Evolutionary conservation across 1,140 invertebrate species (phyloP).

Genomic region (Pararge aegeria): DNA sequence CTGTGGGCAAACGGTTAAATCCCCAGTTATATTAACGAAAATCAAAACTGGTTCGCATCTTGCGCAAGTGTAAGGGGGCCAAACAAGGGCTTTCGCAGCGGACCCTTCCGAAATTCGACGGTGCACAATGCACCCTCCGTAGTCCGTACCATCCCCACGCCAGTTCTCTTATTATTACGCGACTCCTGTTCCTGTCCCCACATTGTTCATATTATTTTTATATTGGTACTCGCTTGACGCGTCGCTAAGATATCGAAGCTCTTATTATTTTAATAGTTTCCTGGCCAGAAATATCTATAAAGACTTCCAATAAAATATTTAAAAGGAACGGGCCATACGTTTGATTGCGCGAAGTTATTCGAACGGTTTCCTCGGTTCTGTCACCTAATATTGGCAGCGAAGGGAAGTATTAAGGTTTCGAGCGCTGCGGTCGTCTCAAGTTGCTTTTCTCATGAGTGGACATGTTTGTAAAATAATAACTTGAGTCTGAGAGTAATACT

Average conservation of each 20-base stretch:
- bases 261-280: slow-evolving; percentile 1
- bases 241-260: slow-evolving; percentile 47
- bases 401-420: slow-evolving; percentile 79
- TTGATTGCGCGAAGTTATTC: slow-evolving; percentile 55
- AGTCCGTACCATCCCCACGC: slow-evolving; percentile 72
- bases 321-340: slow-evolving; percentile 40
- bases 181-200: slow-evolving; percentile 72
- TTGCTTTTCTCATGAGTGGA: slow-evolving; percentile 79
- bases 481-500: slow-evolving; percentile 74
- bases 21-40: slow-evolving; percentile 61
- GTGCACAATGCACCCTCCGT: slow-evolving; percentile 77
- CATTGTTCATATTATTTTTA: slow-evolving; percentile 78
- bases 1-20: slow-evolving; percentile 41
- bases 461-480: slow-evolving; percentile 77
- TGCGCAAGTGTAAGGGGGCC: slow-evolving; percentile 75
- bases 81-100: slow-evolving; percentile 71
- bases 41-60: slow-evolving; percentile 78
- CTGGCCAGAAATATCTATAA: neutral
- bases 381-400: slow-evolving; percentile 77
- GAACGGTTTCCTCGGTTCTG: slow-evolving; percentile 62
- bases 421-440: slow-evolving; percentile 76
- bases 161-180: slow-evolving; percentile 75
- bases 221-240: slow-evolving; percentile 67
- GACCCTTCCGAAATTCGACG: slow-evolving; percentile 76
- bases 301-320: neutral